phyloP scores from a whole-genome alignment of 2,797 vertebrate genomes.

The Mus spretus region DNA sequence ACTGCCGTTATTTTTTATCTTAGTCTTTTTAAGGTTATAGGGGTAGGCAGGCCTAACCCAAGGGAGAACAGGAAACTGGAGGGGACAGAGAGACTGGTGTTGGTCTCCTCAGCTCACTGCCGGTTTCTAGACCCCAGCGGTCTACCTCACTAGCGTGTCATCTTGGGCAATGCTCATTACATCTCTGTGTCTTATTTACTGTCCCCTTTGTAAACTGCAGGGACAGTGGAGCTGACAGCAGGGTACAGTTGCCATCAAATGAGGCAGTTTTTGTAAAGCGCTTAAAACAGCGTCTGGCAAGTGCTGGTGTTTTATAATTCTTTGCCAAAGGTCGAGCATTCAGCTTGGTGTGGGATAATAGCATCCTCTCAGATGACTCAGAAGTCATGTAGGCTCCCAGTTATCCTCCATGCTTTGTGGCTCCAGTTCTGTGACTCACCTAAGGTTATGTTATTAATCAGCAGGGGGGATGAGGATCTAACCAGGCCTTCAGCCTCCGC shows the following conservation, averaged over 20 bases:
- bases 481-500: not conserved
- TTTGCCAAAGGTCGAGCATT: not conserved
- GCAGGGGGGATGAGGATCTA: not conserved
- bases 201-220: constrained; percentile 20
- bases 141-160: not conserved
- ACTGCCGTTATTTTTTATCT: not conserved
- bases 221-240: not conserved
- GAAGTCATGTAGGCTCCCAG: not conserved
- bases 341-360: not conserved
- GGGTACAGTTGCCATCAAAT: not conserved
- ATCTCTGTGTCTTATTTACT: constrained; percentile 34
- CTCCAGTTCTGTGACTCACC: not conserved
- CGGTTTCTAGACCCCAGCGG: not conserved
- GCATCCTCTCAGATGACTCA: not conserved
- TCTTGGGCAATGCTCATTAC: not conserved
- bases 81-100: not conserved
- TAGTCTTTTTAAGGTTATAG: not conserved
- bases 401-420: not conserved
- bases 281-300: not conserved
- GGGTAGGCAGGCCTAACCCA: not conserved
- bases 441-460: not conserved
- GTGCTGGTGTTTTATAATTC: not conserved
- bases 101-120: not conserved
- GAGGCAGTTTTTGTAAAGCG: constrained; percentile 7
- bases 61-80: not conserved